These are phyloP conservation scores for Anodontia alba DNA, from an alignment of 2,888 invertebrate species.

Conservation along the genomic window DNA sequence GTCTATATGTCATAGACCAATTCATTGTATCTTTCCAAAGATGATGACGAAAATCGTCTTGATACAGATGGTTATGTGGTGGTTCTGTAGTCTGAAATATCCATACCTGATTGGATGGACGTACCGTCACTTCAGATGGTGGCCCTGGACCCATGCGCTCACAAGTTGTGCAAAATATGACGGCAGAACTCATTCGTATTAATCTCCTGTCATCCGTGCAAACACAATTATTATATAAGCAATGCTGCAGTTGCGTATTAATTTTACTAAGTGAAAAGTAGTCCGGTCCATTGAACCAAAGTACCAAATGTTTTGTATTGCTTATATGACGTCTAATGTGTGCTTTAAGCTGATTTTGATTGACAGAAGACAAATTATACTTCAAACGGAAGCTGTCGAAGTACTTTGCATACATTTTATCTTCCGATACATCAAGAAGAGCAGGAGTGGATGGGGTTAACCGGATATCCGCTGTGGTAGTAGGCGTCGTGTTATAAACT, in stretches of 20 bases:
- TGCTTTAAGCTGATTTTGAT: neutral
- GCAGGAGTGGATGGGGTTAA: neutral
- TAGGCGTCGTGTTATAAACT: too few relatives aligned
- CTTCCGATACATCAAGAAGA: neutral
- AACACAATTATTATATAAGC: conserved; percentile 3
- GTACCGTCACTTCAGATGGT: neutral
- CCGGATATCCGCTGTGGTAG: too few relatives aligned
- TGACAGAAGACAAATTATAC: neutral
- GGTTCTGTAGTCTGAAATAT: conserved; percentile 18
- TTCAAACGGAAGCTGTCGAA: neutral
- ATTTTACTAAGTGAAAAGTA: neutral
- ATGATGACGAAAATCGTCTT: neutral
- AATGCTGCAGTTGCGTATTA: neutral
- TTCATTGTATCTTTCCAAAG: conserved; percentile 10
- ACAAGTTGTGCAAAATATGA: conserved; percentile 3
- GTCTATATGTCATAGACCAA: conserved; percentile 25
- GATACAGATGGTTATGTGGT: conserved; percentile 7
- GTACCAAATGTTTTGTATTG: neutral
- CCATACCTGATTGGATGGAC: conserved; percentile 29
- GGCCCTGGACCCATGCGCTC: conserved; percentile 4
- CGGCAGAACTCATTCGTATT: neutral
- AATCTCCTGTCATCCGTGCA: neutral
- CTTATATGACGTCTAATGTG: neutral
- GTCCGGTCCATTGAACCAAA: conserved; percentile 12
- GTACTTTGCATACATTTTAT: neutral